These are phyloP conservation scores for Prionace glauca DNA, from an alignment of 2,797 vertebrate genomes.

Conservation along the genomic window DNA sequence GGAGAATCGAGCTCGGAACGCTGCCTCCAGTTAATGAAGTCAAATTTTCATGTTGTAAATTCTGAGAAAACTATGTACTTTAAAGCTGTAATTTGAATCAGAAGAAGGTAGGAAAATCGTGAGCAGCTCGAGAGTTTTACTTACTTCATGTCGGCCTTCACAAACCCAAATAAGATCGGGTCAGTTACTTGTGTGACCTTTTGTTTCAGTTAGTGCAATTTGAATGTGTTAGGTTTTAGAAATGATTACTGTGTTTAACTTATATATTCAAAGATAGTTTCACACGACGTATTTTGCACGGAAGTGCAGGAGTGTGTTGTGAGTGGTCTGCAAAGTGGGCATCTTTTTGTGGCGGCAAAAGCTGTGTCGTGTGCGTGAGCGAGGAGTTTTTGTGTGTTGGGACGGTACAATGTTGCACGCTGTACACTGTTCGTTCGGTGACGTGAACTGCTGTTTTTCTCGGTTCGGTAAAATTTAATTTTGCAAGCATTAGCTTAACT, in stretches of 20 bases:
- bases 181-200: conserved; percentile 13
- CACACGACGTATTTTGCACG: no score
- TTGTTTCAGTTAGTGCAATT: background rate
- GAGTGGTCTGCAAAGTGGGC: background rate
- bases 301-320: background rate
- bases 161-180: conserved; percentile 16
- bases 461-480: background rate
- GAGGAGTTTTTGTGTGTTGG: background rate
- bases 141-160: conserved; percentile 15
- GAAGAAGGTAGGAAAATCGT: background rate
- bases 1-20: background rate
- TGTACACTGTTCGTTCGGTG: conserved; percentile 15
- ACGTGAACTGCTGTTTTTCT: background rate
- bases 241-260: background rate
- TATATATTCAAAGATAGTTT: background rate
- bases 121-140: background rate
- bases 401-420: background rate
- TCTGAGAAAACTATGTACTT: background rate
- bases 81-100: background rate
- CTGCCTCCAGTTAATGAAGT: background rate
- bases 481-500: background rate
- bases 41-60: background rate
- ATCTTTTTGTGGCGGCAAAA: conserved; percentile 16
- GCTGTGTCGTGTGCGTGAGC: background rate
- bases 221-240: background rate